Base-by-base conservation (phyloP, 2,888 invertebrate species). In the Chorisops tibialis region DNA sequence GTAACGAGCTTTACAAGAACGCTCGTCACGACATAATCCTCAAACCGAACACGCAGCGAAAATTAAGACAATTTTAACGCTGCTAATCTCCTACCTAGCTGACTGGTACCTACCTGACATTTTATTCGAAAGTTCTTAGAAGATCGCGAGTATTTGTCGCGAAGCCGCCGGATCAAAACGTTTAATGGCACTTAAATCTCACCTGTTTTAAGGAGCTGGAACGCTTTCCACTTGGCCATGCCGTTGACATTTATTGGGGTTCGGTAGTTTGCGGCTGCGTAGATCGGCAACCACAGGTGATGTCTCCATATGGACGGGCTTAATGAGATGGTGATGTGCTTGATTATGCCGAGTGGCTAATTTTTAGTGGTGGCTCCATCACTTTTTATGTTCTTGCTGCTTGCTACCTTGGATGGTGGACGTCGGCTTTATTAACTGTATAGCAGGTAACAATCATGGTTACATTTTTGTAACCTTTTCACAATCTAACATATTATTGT, bases 161-260 rank as follows among this genome's bases (percentile, higher is more conserved):
- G 30, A 35, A 6, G 14, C 9, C 38, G 51, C 24, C 11, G 30
- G 43, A 45, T 56, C 45, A 56, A 56, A 43, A 56, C 30, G 22
- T 56, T 45, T 43, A 68, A 68, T 68, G 68, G 68, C 68, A 68
- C 68, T 68, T 68, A 68, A 68, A 68, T 68, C 68, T 68, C 65
- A 68, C 68, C 68, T 68, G 65, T 52, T 65, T 50, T 64, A 30
- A 30, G 9, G 30, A 30, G 30, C 30, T 30, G 30, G 30, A 59
- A 64, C 63, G 49, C 59, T 63, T 59, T 65, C 16, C 16, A 41
- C 6, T 41, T 14, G 6, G 5, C 5, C 41, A 16, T 12, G 6
- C 16, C 41, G 16, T 41, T 41, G 41, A 41, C n/a, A 30, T 30
- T 30, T 30, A 30, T 30, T 30, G 9, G 30, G 30, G 30, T 30